Conservation (phyloP, 2,113 vertebrate species). For the Pangasianodon hypophthalmus region DNA sequence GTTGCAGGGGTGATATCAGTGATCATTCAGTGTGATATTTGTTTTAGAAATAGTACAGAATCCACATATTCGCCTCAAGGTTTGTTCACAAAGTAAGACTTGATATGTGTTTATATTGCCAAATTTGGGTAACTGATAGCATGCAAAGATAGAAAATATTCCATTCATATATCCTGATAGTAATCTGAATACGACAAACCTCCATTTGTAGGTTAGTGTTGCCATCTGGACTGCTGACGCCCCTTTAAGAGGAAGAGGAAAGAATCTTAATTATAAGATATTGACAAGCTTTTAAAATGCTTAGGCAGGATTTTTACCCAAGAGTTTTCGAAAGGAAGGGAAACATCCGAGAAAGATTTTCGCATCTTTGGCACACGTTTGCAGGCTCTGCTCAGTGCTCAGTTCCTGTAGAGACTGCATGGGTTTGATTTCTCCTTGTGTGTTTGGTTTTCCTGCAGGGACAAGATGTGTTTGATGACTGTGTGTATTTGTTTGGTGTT, state of each 20-base stretch:
- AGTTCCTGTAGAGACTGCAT: constrained; percentile 11
- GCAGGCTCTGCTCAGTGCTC: constrained; percentile 3
- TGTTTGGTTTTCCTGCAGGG: constrained; percentile 16
- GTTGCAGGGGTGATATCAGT: neutral
- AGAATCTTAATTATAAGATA: neutral
- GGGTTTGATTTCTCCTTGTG: constrained; percentile 22
- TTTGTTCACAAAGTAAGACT: neutral
- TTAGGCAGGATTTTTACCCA: neutral
- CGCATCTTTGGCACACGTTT: neutral
- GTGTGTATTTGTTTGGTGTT: constrained; percentile 50
- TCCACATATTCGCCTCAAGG: neutral
- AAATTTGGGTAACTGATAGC: neutral
- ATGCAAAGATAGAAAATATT: neutral
- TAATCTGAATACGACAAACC: neutral
- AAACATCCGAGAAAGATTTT: neutral
- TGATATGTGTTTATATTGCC: neutral
- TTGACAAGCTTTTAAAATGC: neutral
- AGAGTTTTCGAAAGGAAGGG: neutral
- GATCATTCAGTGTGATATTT: neutral
- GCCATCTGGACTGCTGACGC: neutral
- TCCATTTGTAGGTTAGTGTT: neutral
- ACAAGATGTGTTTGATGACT: neutral
- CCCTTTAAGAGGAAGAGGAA: neutral
- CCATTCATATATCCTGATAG: neutral
- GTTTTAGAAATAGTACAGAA: neutral